Evolutionary conservation across 1,140 invertebrate species (phyloP), one percentile per base, ranked within the genome.

Genomic region (Orussus abietinus): DNA sequence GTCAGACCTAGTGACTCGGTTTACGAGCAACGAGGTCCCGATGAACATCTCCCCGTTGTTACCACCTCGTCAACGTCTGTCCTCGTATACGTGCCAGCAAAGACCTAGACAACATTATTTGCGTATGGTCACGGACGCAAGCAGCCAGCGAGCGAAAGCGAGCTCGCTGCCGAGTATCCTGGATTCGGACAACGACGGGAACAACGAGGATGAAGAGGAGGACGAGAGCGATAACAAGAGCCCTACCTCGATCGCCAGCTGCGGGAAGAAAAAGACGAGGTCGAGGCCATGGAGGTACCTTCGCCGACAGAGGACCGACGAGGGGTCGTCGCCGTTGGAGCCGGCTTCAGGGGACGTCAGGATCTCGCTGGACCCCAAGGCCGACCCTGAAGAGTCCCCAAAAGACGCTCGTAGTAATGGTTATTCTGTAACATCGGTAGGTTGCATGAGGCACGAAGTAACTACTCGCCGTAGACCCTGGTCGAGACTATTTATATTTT

Each of bases 121-220:
- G 10, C 62, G 72, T 15, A 72, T 74, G 71, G 55, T 72, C 7
- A 69, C 69, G 2, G 72, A 66, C 29, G 76, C 75, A 11, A 80
- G 70, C 49, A 76, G 74, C 21, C 82, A 80, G 55, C 78, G 79
- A 50, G 77, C 80, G 43, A 85, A 86, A 66, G 82, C 85, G 10
- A 87, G 81, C 57, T 87, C 84, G 28, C 52, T 88, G 53, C 85
- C 86, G 0, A 88, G 85, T 61, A 88, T 88, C 52, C 68, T 88
- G 44, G 85, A 88, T 59, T 85, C 82, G 0, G 84, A 86, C 44
- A 80, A 79, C 25, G 83, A 85, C 35, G 68, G 67, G 14, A 80
- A 83, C 14, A 71, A 75, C 10, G 71, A 55, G 17, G 74, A 77
- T 21, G 74, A 66, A 3, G 77, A 77, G 32, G 76, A 70, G 36